Evolutionary conservation across 2,888 invertebrate genomes (phyloP), one percentile per base, ranked within the genome.

Genomic region (Metopia argyrocephala): DNA sequence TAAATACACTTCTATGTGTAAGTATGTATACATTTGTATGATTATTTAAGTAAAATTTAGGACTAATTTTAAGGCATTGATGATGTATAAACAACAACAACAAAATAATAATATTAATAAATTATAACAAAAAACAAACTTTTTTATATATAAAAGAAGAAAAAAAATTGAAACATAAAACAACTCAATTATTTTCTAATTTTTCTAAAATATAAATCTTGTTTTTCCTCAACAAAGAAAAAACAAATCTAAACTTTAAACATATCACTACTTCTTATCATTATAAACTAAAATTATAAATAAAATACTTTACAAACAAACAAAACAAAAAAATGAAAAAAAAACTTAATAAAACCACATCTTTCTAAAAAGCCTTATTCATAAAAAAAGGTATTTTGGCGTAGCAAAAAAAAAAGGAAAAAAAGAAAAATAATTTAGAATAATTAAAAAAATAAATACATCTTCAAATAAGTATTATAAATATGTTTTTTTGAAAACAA

Each of bases 211-310:
- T 15, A 38, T 38, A 12, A 15, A 12, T 38, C 28, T 15, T 57
- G 38, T 62, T 70, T 59, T 61, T 31, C 15, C 61, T n/a, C 23
- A 62, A 38, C 9, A 12, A 38, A 38, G 0, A 38, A 38, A 38
- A n/a, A n/a, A n/a, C 28, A 48, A 54, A 54, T 25, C 54, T 68
- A 48, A 38, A 69, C 38, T 38, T 3, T 12, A 38, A 68, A 78
- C 79, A 82, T 83, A 84, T 84, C 85, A 84, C 82, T 86, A 82
- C 85, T 83, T 74, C 81, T 52, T 78, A 78, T 27, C 59, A 59
- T 54, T 20, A 66, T 61, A 20, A 27, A 59, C 65, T 62, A 59
- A 65, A 50, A 15, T 65, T 45, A 50, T 38, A 15, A n/a, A n/a
- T n/a, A n/a, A n/a, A n/a, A 38, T 38, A 38, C 38, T 38, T n/a